These are phyloP conservation scores for Otus sunia DNA, from an alignment of 2,113 vertebrate genomes.

Conservation along the genomic window DNA sequence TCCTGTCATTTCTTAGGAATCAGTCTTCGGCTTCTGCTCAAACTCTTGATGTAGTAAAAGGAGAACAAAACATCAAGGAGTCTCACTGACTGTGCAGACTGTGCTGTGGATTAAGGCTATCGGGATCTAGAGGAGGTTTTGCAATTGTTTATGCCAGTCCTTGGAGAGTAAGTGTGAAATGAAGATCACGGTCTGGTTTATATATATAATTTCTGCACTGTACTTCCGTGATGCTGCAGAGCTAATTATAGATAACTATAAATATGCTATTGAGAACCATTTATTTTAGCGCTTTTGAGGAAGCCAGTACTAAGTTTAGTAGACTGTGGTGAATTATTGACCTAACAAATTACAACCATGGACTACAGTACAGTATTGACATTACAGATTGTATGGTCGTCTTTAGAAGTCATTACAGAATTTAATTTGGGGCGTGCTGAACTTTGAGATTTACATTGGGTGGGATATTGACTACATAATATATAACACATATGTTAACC, in stretches of 20 bases:
- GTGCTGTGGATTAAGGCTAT: neutral
- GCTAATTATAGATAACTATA: conserved; percentile 32
- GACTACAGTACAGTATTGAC: neutral
- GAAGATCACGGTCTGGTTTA: neutral
- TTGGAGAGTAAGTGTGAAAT: neutral
- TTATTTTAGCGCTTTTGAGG: neutral
- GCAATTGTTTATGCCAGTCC: neutral
- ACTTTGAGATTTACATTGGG: conserved; percentile 28
- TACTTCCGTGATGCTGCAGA: neutral
- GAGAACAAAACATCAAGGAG: neutral
- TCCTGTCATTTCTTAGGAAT: neutral
- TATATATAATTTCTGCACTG: neutral
- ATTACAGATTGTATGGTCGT: neutral
- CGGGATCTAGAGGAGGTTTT: neutral
- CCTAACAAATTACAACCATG: neutral
- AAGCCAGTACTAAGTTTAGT: conserved; percentile 11
- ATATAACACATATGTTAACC: neutral
- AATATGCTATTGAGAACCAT: neutral
- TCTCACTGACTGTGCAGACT: neutral
- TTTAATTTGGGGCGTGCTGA: neutral
- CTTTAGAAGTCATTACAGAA: conserved; percentile 25
- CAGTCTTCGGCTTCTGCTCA: neutral
- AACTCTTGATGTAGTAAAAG: neutral
- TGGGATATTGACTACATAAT: neutral
- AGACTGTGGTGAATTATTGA: conserved; percentile 49